A percentile compares a stretch with the other conserved stretches of the same genome.
Conservation (phyloP, 2,888 invertebrate species). For the Blastobasis adustella region DNA sequence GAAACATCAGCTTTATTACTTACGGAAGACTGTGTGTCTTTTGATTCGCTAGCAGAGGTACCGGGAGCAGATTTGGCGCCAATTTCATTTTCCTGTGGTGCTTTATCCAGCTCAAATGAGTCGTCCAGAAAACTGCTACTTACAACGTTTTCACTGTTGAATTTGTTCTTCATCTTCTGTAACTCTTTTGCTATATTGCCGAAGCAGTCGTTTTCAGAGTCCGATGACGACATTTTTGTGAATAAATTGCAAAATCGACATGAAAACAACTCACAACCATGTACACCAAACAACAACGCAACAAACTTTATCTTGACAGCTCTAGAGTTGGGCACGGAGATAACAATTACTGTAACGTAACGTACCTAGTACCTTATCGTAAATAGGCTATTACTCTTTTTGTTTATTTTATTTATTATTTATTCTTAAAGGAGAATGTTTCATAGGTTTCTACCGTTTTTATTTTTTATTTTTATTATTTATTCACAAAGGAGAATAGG, state of each 20-base stretch:
- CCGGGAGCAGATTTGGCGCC: neutral
- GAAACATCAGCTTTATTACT: neutral
- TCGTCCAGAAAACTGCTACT: conserved; percentile 23
- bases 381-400: too few species aligned
- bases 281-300: neutral
- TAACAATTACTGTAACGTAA: neutral
- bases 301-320: neutral
- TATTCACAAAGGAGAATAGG: too few species aligned
- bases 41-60: neutral
- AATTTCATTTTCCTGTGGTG: neutral
- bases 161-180: conserved; percentile 36
- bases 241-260: neutral
- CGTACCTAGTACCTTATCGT: neutral
- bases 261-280: neutral
- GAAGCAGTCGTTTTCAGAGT: conserved; percentile 62
- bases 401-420: too few species aligned
- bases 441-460: too few species aligned
- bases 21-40: conserved; percentile 1
- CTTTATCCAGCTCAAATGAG: conserved; percentile 14
- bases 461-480: too few species aligned
- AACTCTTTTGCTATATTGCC: conserved; percentile 47
- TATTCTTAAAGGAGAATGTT: too few species aligned
- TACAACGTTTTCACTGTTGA: conserved; percentile 28
- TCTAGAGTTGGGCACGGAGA: neutral
- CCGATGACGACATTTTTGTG: conserved; percentile 48